Evolutionary conservation across 2,888 invertebrate species (phyloP).

Genomic region (Alloscopus bannaensis): DNA sequence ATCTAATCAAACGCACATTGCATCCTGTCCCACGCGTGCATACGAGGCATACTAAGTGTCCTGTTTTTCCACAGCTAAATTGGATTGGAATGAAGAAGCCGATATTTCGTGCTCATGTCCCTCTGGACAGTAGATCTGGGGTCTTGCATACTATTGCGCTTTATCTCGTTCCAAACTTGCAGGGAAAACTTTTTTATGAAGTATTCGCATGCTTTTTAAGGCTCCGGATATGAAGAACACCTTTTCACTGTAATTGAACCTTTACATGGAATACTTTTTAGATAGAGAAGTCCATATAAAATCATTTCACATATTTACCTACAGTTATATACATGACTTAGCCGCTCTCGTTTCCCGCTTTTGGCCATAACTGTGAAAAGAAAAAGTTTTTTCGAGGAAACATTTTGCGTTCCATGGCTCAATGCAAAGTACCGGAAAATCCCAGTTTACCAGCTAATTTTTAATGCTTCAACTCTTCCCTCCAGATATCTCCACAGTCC

Average conservation of each 20-base stretch:
- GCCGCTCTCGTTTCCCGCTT: not conserved
- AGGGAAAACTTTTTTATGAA: not conserved
- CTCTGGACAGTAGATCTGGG: too few relatives aligned
- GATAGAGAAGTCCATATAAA: not conserved
- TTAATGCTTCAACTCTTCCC: not conserved
- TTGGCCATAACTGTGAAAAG: not conserved
- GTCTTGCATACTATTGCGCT: too few relatives aligned
- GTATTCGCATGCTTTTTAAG: too few relatives aligned
- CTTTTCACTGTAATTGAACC: too few relatives aligned
- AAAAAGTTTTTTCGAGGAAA: not conserved
- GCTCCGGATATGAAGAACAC: too few relatives aligned
- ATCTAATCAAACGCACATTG: slow-evolving; percentile 41
- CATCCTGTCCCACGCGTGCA: not conserved
- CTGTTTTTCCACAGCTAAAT: not conserved
- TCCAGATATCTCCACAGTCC: not conserved
- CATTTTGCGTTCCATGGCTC: not conserved
- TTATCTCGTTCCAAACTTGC: too few relatives aligned
- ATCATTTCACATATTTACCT: not conserved
- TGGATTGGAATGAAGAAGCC: slow-evolving; percentile 6
- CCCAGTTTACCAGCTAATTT: not conserved
- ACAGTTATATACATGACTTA: not conserved
- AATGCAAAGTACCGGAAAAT: not conserved
- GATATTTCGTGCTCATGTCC: too few relatives aligned
- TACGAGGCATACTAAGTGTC: not conserved
- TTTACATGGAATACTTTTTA: not conserved